Percentiles rank a stretch among this genome's conserved stretches.
Conservation (phyloP, 2,797 vertebrate species). For the Phaenicophaeus curvirostris region DNA sequence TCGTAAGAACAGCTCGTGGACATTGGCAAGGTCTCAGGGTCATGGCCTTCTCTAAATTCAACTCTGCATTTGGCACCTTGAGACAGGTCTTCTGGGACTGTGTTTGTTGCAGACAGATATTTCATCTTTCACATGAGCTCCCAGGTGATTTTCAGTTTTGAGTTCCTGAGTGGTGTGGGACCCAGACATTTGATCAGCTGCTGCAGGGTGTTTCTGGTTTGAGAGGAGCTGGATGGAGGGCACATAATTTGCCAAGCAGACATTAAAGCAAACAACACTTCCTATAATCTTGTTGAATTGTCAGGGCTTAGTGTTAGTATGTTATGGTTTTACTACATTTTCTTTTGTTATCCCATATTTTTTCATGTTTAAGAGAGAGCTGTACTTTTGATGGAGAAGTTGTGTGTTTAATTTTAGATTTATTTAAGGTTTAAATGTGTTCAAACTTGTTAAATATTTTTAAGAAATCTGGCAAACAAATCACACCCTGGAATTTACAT, state of each 20-base stretch:
- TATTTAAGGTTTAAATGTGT: neutral
- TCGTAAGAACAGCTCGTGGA: neutral
- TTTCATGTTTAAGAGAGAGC: neutral
- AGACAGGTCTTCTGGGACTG: neutral
- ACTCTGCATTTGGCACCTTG: neutral
- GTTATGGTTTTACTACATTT: neutral
- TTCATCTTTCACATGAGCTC: neutral
- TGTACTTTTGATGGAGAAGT: neutral
- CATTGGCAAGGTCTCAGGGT: neutral
- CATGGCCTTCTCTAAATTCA: neutral
- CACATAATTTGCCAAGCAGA: neutral
- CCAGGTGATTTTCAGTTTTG: neutral
- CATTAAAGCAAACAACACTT: neutral
- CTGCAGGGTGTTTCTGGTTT: neutral
- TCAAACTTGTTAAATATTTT: neutral
- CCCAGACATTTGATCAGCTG: neutral
- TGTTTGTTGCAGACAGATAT: neutral
- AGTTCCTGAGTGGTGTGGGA: neutral
- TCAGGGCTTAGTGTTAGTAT: neutral
- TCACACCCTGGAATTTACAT: neutral
- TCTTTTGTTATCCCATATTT: neutral
- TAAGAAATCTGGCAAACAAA: neutral
- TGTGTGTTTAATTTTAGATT: neutral
- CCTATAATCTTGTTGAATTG: neutral
- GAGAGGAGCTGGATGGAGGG: neutral